Evolutionary conservation across 2,888 invertebrate genomes (phyloP), one percentile per base, ranked within the genome.

Genomic region (Drosophila infuscata): DNA sequence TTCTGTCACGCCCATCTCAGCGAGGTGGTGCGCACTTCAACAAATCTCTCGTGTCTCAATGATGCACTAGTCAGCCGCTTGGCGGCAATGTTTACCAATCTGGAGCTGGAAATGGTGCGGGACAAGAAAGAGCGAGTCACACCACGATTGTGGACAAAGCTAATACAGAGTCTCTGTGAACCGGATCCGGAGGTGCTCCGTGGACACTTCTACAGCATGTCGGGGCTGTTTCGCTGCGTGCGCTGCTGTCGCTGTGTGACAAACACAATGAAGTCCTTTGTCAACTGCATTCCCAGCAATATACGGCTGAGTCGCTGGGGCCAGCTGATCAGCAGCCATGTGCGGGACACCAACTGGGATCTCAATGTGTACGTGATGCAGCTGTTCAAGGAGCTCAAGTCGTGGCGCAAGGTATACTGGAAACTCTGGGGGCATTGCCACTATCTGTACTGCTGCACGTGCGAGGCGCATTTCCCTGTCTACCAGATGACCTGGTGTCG

Each of bases 321-420:
- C 4, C 95, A 96, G 82, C 93, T 97, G 46, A 93, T 95, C 61
- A 96, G 96, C 74, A 94, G 95, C 15, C 97, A 97, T 91, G 93
- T 94, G 53, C 95, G 96, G 79, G 98, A 98, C 82, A 91, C 94
- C 2, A 94, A 94, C 1, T 98, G 98, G 97, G 96, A 96, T 85
- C 94, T 97, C 43, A 97, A 96, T 91, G 96, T 96, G 63, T 97
- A 97, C 92, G 95, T 98, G 36, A 93, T 96, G 49, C 95, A 95
- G 89, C 92, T 98, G 71, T 96, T 96, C 90, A 95, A 95, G 25
- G 96, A 97, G 89, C 94, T 98, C 68, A 96, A 97, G 76, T 96
- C 96, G 0, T 99, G 99, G 99, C 94, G 98, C 0, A 96, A 96
- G 89, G 97, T 98, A 3, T 99, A 98, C 93, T 99, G 99, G 99